A percentile compares a stretch with the other conserved stretches of the same genome.
phyloP scores from a whole-genome alignment of 2,113 vertebrate species.

The Callocephalon fimbriatum region DNA sequence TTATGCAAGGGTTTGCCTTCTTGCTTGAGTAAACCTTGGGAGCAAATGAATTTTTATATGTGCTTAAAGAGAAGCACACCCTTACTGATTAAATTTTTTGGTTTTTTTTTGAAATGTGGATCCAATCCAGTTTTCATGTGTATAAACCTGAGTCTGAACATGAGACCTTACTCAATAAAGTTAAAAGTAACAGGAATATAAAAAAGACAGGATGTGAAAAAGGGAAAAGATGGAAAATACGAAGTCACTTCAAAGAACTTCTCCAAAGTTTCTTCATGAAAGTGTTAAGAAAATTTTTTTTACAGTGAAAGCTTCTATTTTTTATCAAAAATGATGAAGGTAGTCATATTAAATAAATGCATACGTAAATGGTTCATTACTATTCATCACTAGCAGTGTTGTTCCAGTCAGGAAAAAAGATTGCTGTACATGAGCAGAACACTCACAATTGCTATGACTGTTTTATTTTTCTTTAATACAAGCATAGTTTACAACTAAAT shows the following conservation, averaged over 20 bases:
- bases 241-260: not conserved
- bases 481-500: not conserved
- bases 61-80: not conserved
- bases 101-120: fast-evolving
- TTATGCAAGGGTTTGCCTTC: not conserved
- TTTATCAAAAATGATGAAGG: not conserved
- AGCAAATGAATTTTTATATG: not conserved
- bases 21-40: not conserved
- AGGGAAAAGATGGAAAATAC: not conserved
- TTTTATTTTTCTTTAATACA: not conserved
- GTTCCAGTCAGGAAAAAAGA: not conserved
- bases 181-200: not conserved
- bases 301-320: not conserved
- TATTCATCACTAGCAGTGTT: not conserved
- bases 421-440: not conserved
- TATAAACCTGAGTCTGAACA: not conserved
- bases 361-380: not conserved
- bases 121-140: not conserved
- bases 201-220: not conserved
- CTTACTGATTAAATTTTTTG: not conserved
- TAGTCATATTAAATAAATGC: not conserved
- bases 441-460: not conserved
- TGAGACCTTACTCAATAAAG: not conserved
- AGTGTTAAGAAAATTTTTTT: not conserved
- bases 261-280: not conserved